Evolutionary conservation across 2,113 vertebrate species (phyloP).

Genomic region (Pongo abelii): DNA sequence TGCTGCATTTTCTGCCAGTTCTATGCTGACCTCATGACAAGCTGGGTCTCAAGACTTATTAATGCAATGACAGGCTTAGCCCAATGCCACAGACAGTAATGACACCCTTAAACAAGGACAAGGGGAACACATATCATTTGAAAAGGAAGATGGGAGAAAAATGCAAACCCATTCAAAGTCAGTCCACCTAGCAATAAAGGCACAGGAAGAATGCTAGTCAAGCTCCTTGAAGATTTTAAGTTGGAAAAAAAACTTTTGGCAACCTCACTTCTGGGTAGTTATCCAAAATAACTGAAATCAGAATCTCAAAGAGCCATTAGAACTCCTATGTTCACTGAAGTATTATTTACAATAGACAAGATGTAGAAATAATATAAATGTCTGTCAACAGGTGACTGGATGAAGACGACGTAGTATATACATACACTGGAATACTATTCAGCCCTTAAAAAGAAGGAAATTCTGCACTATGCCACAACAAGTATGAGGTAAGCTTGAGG

Average conservation of each 20-base stretch:
- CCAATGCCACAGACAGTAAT: neutral
- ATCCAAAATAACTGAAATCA: neutral
- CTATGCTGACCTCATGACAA: neutral
- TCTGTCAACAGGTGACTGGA: neutral
- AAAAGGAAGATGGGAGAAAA: neutral
- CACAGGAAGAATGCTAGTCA: neutral
- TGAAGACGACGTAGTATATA: neutral
- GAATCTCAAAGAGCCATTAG: neutral
- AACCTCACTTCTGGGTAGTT: neutral
- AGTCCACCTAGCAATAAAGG: neutral
- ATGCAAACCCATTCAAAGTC: neutral
- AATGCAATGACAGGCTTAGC: neutral
- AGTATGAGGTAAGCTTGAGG: neutral
- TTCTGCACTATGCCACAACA: neutral
- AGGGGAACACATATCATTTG: rapidly evolving
- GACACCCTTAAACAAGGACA: neutral
- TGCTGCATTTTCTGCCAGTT: neutral
- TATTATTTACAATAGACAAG: neutral
- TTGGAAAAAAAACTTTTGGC: too few relatives aligned
- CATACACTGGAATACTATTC: neutral
- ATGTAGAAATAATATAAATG: neutral
- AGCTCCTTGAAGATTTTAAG: neutral
- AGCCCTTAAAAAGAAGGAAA: neutral
- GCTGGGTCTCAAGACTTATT: neutral
- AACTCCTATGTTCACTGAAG: neutral